phyloP scores from a whole-genome alignment of 2,888 invertebrate species.

The Lycaena phlaeas region DNA sequence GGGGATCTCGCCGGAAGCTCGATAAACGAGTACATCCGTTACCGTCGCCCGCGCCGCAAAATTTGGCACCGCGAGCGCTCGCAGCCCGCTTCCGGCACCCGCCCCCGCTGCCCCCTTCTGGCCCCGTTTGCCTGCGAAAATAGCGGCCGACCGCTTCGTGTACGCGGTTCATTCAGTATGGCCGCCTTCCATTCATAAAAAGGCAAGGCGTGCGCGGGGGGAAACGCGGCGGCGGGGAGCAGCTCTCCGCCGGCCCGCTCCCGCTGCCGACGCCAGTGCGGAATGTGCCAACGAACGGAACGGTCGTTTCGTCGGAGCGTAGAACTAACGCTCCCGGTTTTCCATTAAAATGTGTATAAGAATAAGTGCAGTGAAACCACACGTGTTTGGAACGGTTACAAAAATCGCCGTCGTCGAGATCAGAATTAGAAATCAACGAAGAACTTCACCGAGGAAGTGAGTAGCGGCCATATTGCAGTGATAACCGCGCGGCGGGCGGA shows the following conservation, averaged over 20 bases:
- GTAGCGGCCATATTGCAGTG: conserved; percentile 74
- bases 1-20: conserved; percentile 70
- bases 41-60: conserved; percentile 71
- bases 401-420: conserved; percentile 71
- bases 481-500: conserved; percentile 74
- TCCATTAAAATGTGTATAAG: conserved; percentile 74
- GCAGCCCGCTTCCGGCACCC: conserved; percentile 68
- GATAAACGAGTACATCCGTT: conserved; percentile 72
- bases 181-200: conserved; percentile 83
- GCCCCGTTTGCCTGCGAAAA: conserved; percentile 64
- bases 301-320: conserved; percentile 75
- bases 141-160: conserved; percentile 73
- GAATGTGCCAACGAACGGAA: conserved; percentile 72
- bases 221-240: conserved; percentile 66
- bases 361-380: conserved; percentile 73
- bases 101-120: conserved; percentile 58
- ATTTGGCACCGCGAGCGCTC: conserved; percentile 70
- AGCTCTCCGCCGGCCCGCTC: conserved; percentile 66
- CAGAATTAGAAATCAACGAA: conserved; percentile 72
- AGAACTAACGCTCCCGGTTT: conserved; percentile 72
- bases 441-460: conserved; percentile 74
- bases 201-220: conserved; percentile 67
- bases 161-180: conserved; percentile 81
- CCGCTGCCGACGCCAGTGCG: conserved; percentile 70
- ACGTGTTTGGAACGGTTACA: conserved; percentile 71